Evolutionary conservation across 2,113 vertebrate genomes (phyloP).

Genomic region (Pimephales promelas): DNA sequence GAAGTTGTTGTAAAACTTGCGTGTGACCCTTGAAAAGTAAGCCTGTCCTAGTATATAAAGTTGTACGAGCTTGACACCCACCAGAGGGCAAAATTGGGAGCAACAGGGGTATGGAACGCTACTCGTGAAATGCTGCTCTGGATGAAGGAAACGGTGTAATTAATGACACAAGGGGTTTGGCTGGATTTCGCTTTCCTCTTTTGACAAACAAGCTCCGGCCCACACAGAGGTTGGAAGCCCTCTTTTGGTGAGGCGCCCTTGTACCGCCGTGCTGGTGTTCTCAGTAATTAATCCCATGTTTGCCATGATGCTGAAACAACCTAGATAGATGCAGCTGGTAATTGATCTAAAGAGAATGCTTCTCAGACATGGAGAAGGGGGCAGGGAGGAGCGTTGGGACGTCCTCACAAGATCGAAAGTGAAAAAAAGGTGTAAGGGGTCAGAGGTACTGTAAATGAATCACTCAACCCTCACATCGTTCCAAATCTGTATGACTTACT

Average conservation of each 20-base stretch:
- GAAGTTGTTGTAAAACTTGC: background rate
- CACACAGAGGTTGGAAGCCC: conserved; percentile 53
- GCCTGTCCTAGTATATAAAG: conserved; percentile 36
- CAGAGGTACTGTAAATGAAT: background rate
- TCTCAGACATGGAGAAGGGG: conserved; percentile 21
- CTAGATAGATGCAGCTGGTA: conserved; percentile 41
- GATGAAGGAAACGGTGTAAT: conserved; percentile 62
- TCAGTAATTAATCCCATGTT: conserved; percentile 56
- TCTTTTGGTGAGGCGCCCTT: conserved; percentile 41
- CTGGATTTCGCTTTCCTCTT: conserved; percentile 42
- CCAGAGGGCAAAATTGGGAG: conserved; percentile 52
- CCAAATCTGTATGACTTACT: background rate
- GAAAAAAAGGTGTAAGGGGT: conserved; percentile 41
- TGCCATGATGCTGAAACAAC: conserved; percentile 23
- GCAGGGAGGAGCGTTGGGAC: background rate
- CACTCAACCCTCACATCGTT: background rate
- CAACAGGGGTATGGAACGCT: conserved; percentile 27
- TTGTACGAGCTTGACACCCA: conserved; percentile 41
- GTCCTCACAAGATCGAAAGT: conserved; percentile 16
- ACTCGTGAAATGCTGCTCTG: conserved; percentile 41
- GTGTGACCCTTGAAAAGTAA: background rate
- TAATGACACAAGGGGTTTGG: conserved; percentile 59
- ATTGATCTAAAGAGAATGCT: conserved; percentile 57
- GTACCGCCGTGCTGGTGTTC: conserved; percentile 26
- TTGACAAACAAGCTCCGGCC: conserved; percentile 61